Evolutionary conservation across 92 coral and sea anemone species (phyloP).

Genomic region (Parazoanthus atlanticus): DNA sequence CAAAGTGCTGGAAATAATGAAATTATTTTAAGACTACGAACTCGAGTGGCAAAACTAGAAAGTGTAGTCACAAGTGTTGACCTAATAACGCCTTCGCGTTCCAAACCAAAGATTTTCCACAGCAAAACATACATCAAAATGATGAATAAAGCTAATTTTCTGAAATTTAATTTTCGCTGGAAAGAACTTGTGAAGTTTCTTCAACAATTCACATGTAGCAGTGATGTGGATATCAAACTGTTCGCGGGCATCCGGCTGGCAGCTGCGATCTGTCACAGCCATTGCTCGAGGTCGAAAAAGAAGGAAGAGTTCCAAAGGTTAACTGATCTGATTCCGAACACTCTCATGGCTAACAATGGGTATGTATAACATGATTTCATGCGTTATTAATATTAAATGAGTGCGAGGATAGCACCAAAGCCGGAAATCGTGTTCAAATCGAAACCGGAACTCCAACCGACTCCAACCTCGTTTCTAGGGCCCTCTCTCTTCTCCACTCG

Average conservation of each 20-base stretch:
- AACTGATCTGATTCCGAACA: slow-evolving; percentile 28
- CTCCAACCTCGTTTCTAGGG: too few relatives aligned
- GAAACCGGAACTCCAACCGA: too few relatives aligned
- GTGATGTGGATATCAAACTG: slow-evolving; percentile 34
- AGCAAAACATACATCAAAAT: slow-evolving; percentile 37
- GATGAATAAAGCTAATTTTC: slow-evolving; percentile 33
- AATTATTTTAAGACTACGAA: slow-evolving; percentile 28
- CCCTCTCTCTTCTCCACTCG: too few relatives aligned
- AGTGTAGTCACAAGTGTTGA: slow-evolving; percentile 5
- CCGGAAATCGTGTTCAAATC: neutral
- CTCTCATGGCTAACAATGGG: slow-evolving; percentile 1
- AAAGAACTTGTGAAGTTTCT: slow-evolving; percentile 37
- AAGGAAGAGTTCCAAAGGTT: slow-evolving; percentile 22
- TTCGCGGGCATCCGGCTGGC: slow-evolving; percentile 51
- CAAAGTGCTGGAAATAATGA: slow-evolving; percentile 23
- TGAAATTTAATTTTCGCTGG: slow-evolving; percentile 45
- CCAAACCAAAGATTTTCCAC: slow-evolving; percentile 45
- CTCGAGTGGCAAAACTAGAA: slow-evolving; percentile 34
- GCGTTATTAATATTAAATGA: neutral
- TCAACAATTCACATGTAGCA: slow-evolving; percentile 12
- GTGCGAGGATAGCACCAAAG: neutral
- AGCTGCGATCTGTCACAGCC: slow-evolving; percentile 28
- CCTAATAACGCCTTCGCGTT: slow-evolving; percentile 24
- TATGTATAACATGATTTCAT: neutral
- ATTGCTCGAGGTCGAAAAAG: neutral